Base-by-base conservation (phyloP, 2,797 vertebrate genomes). In the Phataginus tetradactyla region DNA sequence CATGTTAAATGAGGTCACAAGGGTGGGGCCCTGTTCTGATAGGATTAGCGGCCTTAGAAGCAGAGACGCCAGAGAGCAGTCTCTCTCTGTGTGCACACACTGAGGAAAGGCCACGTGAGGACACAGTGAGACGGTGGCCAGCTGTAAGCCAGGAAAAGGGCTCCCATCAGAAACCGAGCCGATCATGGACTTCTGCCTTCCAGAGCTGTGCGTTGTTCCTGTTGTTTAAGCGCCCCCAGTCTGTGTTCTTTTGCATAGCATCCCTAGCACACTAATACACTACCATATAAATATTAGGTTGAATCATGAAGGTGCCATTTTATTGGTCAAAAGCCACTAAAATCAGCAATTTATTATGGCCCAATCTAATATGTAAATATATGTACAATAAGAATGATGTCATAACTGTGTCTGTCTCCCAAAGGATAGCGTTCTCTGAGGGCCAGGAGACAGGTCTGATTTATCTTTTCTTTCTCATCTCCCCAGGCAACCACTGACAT, bases 361-460 rank as follows among this genome's bases (percentile, higher is more conserved):
- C 63, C 23, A 32, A 77, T 7, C 27, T 66, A 61, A 77, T 29
- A 45, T 3, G 8, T 29, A 39, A 83, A 29, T 15, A 23, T 39
- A 34, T 7, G 42, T 4, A 27, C 15, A 37, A 21, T 32, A 59
- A 74, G 45, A 66, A 27, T 18, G 18, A 39, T 1, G 61, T 21
- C 1, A 3, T 53, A n/a, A n/a, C 1, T 37, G n/a, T 8, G 6
- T 17, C 17, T 29, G 21, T 84, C 49, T n/a, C 74, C 12, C 27
- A 0, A 2, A 7, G 61, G 63, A 5, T 15, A 25, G 61, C 14
- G n/a, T 4, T 85, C 63, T 90, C 10, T 2, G 57, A 51, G 23
- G 81, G 45, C 57, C 15, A 0, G 32, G 59, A 66, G 29, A 53
- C 5, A 1, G 0, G 0, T 10, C 57, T 42, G 45, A 25, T 45